Conservation (phyloP, 2,888 invertebrate genomes). For the Zygogramma bicolorata region DNA sequence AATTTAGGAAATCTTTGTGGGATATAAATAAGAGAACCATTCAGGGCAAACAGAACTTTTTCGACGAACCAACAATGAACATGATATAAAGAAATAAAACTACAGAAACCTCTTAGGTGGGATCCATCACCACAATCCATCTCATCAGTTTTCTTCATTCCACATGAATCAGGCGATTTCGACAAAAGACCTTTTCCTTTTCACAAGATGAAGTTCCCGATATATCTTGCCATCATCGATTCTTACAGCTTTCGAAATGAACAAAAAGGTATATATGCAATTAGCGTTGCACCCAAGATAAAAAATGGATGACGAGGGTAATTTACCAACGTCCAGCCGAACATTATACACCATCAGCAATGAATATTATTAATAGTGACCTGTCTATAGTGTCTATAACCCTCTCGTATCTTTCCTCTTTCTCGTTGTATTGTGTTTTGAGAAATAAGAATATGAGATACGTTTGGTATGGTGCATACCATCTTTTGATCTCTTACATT, state of each 20-base stretch:
- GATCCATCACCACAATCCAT: neutral
- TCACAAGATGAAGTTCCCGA: neutral
- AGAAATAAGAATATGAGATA: constrained; percentile 46
- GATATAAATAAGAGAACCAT: too few relatives aligned
- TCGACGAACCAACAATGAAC: too few relatives aligned
- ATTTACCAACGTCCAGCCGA: constrained; percentile 46
- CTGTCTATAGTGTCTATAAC: constrained; percentile 51
- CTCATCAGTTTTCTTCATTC: neutral
- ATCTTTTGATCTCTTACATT: constrained; percentile 44
- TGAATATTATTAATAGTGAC: constrained; percentile 54
- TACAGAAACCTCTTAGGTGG: too few relatives aligned
- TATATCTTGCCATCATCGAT: constrained; percentile 5
- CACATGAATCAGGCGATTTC: neutral
- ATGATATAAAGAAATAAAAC: too few relatives aligned
- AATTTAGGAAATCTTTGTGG: too few relatives aligned
- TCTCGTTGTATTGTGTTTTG: constrained; percentile 44
- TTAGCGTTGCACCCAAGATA: constrained; percentile 39
- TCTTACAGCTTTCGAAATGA: constrained; percentile 5
- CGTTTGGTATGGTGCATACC: constrained; percentile 37
- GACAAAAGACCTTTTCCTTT: constrained; percentile 15
- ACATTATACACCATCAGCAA: constrained; percentile 48
- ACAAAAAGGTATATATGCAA: constrained; percentile 26
- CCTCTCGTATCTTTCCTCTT: constrained; percentile 39
- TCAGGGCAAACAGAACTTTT: too few relatives aligned
- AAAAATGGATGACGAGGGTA: constrained; percentile 44